Evolutionary conservation across 1,140 invertebrate genomes (phyloP).

Genomic region (Lamellibrachia luymesi): DNA sequence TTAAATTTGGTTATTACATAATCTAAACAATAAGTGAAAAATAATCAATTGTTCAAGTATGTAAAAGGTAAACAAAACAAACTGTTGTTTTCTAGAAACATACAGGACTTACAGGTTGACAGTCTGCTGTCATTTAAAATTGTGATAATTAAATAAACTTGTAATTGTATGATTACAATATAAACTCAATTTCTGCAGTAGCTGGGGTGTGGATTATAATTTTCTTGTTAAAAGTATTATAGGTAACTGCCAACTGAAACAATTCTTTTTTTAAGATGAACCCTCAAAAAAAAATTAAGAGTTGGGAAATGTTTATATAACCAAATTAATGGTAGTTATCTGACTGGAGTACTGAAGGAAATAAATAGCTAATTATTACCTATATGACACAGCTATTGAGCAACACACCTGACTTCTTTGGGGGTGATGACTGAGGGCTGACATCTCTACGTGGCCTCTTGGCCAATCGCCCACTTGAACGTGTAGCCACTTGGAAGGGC

Average conservation of each 20-base stretch:
- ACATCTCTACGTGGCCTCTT: constrained; percentile 21
- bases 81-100: not conserved
- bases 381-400: not conserved
- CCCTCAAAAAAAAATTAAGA: not conserved
- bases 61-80: too few relatives aligned
- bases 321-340: not conserved
- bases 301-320: not conserved
- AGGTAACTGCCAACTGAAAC: not conserved
- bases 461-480: constrained; percentile 17
- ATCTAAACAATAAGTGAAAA: too few relatives aligned
- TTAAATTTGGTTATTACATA: too few relatives aligned
- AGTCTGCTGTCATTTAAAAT: not conserved
- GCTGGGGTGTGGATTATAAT: not conserved
- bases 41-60: too few relatives aligned
- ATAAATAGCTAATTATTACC: not conserved
- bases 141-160: not conserved
- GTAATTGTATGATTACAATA: not conserved
- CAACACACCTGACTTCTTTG: constrained; percentile 21
- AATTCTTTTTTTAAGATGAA: not conserved
- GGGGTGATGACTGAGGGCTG: constrained; percentile 15
- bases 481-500: not conserved
- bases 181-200: not conserved
- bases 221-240: too few relatives aligned
- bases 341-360: not conserved
- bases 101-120: too few relatives aligned